Conservation (phyloP, 1,140 invertebrate genomes). For the Leptopilina clavipes region DNA sequence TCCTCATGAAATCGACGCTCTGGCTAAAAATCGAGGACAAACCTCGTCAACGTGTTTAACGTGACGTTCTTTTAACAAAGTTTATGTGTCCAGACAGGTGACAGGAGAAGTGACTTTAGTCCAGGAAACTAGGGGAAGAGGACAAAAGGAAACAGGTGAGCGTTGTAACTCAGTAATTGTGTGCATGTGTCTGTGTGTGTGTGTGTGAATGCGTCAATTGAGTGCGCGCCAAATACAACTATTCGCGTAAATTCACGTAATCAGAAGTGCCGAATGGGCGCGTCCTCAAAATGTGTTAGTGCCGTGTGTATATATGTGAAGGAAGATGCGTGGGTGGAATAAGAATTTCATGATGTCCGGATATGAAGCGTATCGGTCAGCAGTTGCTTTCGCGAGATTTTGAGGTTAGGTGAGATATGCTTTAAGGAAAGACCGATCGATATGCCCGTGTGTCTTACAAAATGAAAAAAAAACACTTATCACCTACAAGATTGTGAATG, state of each 20-base stretch:
- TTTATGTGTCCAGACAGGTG: slow-evolving; percentile 57
- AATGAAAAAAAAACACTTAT: neutral
- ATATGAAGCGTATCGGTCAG: neutral
- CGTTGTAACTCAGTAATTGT: neutral
- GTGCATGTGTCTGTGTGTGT: neutral
- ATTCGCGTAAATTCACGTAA: neutral
- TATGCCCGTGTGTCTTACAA: slow-evolving; percentile 33
- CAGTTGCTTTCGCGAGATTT: slow-evolving; percentile 40
- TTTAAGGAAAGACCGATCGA: slow-evolving; percentile 53
- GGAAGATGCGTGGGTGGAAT: slow-evolving; percentile 28
- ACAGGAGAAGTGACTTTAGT: slow-evolving; percentile 42
- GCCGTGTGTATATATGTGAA: slow-evolving; percentile 42
- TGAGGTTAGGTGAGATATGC: slow-evolving; percentile 60
- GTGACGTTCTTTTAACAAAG: slow-evolving; percentile 18
- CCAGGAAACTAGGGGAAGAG: slow-evolving; percentile 2
- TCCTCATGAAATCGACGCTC: slow-evolving; percentile 22
- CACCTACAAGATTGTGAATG: neutral
- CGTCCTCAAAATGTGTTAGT: slow-evolving; percentile 31
- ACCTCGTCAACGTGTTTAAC: slow-evolving; percentile 14
- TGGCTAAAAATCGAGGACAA: slow-evolving; percentile 32
- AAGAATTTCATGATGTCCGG: slow-evolving; percentile 32
- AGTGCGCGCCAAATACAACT: slow-evolving; percentile 34
- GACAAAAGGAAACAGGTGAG: slow-evolving; percentile 36
- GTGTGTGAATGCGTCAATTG: slow-evolving; percentile 18
- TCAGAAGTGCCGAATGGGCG: slow-evolving; percentile 34